Evolutionary conservation across 2,888 invertebrate species (phyloP).

Genomic region (Timandra comae): DNA sequence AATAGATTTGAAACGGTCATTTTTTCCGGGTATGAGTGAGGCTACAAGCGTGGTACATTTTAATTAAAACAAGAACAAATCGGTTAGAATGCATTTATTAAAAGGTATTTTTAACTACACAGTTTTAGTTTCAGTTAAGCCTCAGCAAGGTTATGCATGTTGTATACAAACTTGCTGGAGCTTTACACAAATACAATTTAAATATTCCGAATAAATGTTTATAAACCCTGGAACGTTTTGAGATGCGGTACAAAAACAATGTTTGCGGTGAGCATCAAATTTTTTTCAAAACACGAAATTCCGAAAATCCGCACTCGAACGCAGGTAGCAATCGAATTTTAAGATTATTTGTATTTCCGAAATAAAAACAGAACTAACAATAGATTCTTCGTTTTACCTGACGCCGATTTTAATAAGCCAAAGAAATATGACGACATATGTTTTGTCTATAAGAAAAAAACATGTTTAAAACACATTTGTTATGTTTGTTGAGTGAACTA

Average conservation of each 20-base stretch:
- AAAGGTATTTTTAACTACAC: not conserved
- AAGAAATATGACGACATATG: conserved; percentile 71
- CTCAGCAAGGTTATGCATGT: no score
- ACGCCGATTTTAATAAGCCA: conserved; percentile 69
- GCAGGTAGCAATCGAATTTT: conserved; percentile 70
- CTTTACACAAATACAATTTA: no score
- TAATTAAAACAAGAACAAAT: no score
- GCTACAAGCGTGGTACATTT: no score
- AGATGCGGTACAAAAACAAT: conserved; percentile 64
- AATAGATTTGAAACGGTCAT: no score
- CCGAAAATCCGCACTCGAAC: conserved; percentile 66
- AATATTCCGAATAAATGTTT: no score
- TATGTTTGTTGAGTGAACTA: conserved; percentile 55
- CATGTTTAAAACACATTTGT: conserved; percentile 27
- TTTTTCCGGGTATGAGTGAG: no score
- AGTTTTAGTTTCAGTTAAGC: no score
- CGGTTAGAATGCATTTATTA: not conserved
- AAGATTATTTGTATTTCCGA: conserved; percentile 72
- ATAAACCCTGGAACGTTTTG: conserved; percentile 34
- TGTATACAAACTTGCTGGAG: no score
- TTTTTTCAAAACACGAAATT: conserved; percentile 62
- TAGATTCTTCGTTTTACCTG: conserved; percentile 64
- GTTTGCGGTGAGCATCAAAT: conserved; percentile 68
- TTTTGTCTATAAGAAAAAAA: conserved; percentile 22
- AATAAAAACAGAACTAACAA: conserved; percentile 57